A percentile compares a stretch with the other conserved stretches of the same genome.
Conservation (phyloP, 1,140 invertebrate species). For the Drosophila hydei region DNA sequence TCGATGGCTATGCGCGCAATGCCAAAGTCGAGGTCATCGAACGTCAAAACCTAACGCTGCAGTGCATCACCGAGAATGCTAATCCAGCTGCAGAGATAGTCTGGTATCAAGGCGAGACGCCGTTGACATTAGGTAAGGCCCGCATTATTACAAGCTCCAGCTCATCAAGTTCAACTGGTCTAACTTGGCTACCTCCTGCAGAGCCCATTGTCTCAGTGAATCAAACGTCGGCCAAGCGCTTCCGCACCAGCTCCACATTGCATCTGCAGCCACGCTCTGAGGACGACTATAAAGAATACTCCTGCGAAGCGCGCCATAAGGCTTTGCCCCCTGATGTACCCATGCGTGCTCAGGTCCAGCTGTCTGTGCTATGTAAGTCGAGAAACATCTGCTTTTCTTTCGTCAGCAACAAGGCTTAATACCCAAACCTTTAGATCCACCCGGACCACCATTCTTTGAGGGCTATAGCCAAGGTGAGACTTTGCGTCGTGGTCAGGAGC, state of each 20-base stretch:
- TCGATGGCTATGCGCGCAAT: conserved; percentile 89
- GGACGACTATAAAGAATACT: conserved; percentile 94
- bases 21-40: conserved; percentile 93
- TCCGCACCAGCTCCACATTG: conserved; percentile 85
- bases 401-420: not conserved
- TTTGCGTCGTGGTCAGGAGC: conserved; percentile 92
- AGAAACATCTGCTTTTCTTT: not conserved
- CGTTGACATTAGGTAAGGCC: conserved; percentile 88
- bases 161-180: too few relatives aligned
- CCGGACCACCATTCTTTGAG: conserved; percentile 95
- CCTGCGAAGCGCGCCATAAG: conserved; percentile 94
- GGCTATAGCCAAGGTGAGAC: conserved; percentile 95
- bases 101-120: conserved; percentile 93
- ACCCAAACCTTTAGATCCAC: conserved; percentile 89
- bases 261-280: conserved; percentile 91
- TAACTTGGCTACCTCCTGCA: conserved; percentile 67
- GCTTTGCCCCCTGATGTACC: conserved; percentile 91
- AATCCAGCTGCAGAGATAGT: conserved; percentile 94
- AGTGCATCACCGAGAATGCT: conserved; percentile 92
- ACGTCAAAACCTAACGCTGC: conserved; percentile 91
- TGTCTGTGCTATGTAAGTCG: conserved; percentile 95
- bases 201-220: conserved; percentile 86
- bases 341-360: conserved; percentile 90
- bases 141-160: too few relatives aligned
- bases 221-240: conserved; percentile 83